A percentile compares a stretch with the other conserved stretches of the same genome.
phyloP scores from a whole-genome alignment of 2,797 vertebrate species.

The Hoplostethus mediterraneus region DNA sequence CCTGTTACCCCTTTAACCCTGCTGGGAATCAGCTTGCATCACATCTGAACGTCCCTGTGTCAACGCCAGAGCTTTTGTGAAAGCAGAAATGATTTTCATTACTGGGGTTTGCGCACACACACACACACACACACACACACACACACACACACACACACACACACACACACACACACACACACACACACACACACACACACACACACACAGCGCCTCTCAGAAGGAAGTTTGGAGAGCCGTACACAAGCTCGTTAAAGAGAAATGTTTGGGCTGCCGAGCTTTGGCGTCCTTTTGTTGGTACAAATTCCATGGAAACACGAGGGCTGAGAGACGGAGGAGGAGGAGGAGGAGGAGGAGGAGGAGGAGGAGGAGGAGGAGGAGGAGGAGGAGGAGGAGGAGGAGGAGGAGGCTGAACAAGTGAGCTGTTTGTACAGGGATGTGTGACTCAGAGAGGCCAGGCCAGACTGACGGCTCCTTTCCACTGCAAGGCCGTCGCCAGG shows the following conservation, averaged over 20 bases:
- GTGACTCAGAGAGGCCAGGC: constrained; percentile 57
- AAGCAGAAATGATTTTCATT: neutral
- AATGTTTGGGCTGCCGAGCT: neutral
- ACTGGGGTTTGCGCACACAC: neutral
- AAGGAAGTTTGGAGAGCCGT: neutral
- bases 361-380: constrained; percentile 9
- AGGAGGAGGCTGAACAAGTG: constrained; percentile 8
- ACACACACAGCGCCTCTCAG: neutral
- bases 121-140: too few species aligned
- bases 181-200: too few species aligned
- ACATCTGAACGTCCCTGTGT: too few species aligned
- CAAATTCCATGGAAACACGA: constrained; percentile 30
- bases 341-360: constrained; percentile 9
- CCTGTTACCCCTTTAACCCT: too few species aligned
- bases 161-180: too few species aligned
- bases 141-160: too few species aligned
- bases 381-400: constrained; percentile 3
- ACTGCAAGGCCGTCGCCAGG: constrained; percentile 54
- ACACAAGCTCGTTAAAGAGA: neutral
- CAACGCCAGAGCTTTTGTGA: neutral
- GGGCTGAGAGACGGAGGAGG: neutral
- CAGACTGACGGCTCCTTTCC: constrained; percentile 56
- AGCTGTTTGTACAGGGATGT: constrained; percentile 7
- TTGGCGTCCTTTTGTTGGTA: constrained; percentile 2
- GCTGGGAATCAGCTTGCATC: too few species aligned